A percentile compares a stretch with the other conserved stretches of the same genome.
Conservation (phyloP, 1,140 invertebrate genomes). For the Aphelenchoides fujianensis region DNA sequence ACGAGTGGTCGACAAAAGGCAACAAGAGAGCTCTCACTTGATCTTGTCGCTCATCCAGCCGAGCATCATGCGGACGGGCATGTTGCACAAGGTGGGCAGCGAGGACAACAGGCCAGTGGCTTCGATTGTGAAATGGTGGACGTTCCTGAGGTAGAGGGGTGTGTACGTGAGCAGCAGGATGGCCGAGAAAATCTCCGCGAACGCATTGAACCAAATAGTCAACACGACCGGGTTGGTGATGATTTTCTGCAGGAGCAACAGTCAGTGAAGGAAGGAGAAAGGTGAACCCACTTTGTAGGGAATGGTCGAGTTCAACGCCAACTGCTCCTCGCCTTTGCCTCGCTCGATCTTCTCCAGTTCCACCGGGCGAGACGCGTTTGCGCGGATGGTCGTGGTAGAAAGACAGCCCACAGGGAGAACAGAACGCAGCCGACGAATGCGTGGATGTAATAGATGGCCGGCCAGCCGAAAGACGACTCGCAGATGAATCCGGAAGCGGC, state of each 20-base stretch:
- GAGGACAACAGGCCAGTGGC: conserved; percentile 9
- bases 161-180: conserved; percentile 21
- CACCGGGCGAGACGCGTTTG: conserved; percentile 11
- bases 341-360: conserved; percentile 27
- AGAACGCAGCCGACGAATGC: conserved; percentile 12
- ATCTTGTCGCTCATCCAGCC: conserved; percentile 21
- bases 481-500: conserved; percentile 18
- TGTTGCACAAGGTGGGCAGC: not conserved
- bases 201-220: conserved; percentile 16
- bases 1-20: not conserved
- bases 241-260: conserved; percentile 17
- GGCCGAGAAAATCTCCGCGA: conserved; percentile 9
- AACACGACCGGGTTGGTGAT: conserved; percentile 13
- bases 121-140: not conserved
- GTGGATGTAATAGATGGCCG: conserved; percentile 25
- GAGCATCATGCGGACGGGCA: not conserved
- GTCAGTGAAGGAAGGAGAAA: too few species aligned
- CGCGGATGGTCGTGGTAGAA: conserved; percentile 22
- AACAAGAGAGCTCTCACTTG: conserved; percentile 14
- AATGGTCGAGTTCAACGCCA: not conserved
- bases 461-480: conserved; percentile 26
- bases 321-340: conserved; percentile 13
- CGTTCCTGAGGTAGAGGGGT: conserved; percentile 4
- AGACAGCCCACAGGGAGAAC: conserved; percentile 7
- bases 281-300: too few species aligned